Percentiles rank a stretch among this genome's conserved stretches.
phyloP scores from a whole-genome alignment of 2,113 vertebrate species.

The Aix galericulata region DNA sequence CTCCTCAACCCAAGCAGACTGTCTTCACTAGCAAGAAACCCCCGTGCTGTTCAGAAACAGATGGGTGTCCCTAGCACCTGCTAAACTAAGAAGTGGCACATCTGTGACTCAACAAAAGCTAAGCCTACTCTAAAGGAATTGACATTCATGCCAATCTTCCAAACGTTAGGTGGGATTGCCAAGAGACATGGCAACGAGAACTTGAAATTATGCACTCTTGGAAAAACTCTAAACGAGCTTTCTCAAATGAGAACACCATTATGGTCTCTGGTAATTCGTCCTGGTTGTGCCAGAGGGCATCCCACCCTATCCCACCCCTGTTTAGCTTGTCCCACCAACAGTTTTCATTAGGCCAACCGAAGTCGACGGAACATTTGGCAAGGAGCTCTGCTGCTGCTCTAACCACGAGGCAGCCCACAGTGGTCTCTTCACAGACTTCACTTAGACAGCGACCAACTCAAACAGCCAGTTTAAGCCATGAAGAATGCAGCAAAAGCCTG shows the following conservation, averaged over 20 bases:
- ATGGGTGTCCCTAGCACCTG: not conserved
- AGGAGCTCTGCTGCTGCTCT: not conserved
- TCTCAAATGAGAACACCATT: not conserved
- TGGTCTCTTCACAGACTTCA: not conserved
- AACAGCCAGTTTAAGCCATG: not conserved
- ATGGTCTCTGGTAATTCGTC: not conserved
- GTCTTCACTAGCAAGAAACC: not conserved
- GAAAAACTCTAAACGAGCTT: not conserved
- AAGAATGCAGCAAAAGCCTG: not conserved
- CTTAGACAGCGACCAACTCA: not conserved
- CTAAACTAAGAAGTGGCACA: not conserved
- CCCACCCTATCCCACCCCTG: not conserved
- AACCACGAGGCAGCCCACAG: not conserved
- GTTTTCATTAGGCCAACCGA: not conserved
- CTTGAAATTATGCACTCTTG: not conserved
- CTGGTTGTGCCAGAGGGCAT: not conserved
- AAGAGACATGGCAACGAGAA: not conserved
- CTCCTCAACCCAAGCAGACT: not conserved
- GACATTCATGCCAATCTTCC: not conserved
- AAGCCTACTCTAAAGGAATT: not conserved
- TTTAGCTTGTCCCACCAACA: not conserved
- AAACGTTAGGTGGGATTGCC: not conserved
- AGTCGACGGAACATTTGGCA: not conserved
- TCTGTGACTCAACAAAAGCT: not conserved
- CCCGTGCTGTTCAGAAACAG: accelerated